Base-by-base conservation (phyloP, 2,113 vertebrate genomes). In the Amphiprion percula region DNA sequence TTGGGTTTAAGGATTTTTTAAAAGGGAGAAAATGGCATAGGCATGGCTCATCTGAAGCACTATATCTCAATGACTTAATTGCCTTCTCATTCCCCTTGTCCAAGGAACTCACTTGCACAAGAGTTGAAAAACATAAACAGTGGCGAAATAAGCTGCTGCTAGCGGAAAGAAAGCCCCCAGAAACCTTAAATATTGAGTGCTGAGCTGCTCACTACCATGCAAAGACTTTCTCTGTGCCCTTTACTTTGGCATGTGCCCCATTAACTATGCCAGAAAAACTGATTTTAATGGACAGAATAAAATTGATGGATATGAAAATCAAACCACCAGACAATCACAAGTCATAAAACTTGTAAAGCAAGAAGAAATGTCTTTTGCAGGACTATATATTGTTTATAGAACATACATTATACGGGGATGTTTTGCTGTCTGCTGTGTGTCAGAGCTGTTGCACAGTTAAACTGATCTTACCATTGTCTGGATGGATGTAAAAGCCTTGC, bases 401-500 rank as follows among this genome's bases (percentile, higher is more conserved):
- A 19, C 5, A 50, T 26, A 69, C 0, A 17, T 14, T 21, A 46
- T 1, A 44, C 16, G 52, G 9, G 26, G 52, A 19, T 26, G 21
- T 9, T 62, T 55, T 58, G 10, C 19, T 44, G 19, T 60, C 41
- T 44, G n/a, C 58, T 46, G 28, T 59, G 63, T 53, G 23, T 66
- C 12, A 19, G 49, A 74, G 41, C 9, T 21, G n/a, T 28, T 75
- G 17, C 41, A 67, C 19, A 39, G 19, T 65, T 10, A 17, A 21
- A 12, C 21, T 3, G 16, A 39, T 71, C 95, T 96, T 92, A 98
- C 97, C 97, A 79, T 95, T 96, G 70, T 90, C 66, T 50, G 90
- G 83, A 84, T 95, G 92, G 60, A 99, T 95, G 72, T 93, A 91
- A 82, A 98, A 97, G 33, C 92, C 94, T 68, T 93, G 88, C 46